Percentiles rank a stretch among this genome's conserved stretches.
Conservation (phyloP, 2,888 invertebrate species). For the Thera britannica region DNA sequence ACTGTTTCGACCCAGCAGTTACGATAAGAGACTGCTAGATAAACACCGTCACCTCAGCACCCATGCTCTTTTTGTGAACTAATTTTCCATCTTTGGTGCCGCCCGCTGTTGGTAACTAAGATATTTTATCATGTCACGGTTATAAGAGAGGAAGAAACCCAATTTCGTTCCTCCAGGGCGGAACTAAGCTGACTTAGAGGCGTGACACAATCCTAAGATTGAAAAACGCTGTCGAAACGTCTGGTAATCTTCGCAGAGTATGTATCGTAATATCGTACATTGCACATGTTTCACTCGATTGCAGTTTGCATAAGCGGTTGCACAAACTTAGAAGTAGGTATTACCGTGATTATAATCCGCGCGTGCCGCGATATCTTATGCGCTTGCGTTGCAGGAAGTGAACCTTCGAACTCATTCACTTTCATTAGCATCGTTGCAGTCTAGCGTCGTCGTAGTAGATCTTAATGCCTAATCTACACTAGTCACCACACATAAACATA, state of each 20-base stretch:
- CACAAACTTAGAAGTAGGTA: conserved; percentile 73
- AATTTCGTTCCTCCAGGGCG: conserved; percentile 34
- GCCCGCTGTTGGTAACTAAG: conserved; percentile 28
- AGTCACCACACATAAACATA: neutral
- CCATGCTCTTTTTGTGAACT: conserved; percentile 30
- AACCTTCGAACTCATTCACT: conserved; percentile 74
- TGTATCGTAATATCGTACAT: conserved; percentile 48
- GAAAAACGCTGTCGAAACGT: conserved; percentile 19
- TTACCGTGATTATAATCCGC: conserved; percentile 74
- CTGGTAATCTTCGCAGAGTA: conserved; percentile 24
- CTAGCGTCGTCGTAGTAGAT: conserved; percentile 7
- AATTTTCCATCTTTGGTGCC: conserved; percentile 35
- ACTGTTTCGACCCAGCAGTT: conserved; percentile 54
- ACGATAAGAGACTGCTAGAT: conserved; percentile 23
- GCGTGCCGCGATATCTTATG: conserved; percentile 72
- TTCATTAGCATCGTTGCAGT: conserved; percentile 48
- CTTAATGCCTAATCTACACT: neutral
- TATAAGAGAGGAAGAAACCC: conserved; percentile 32
- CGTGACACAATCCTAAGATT: conserved; percentile 41
- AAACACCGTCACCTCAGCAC: conserved; percentile 27
- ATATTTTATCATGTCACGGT: conserved; percentile 52
- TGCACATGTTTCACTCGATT: conserved; percentile 72
- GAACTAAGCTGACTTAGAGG: conserved; percentile 24
- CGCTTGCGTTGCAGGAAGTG: conserved; percentile 64
- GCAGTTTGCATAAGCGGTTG: conserved; percentile 78